phyloP scores from a whole-genome alignment of 2,113 vertebrate genomes.

The Cyprinodon tularosa region DNA sequence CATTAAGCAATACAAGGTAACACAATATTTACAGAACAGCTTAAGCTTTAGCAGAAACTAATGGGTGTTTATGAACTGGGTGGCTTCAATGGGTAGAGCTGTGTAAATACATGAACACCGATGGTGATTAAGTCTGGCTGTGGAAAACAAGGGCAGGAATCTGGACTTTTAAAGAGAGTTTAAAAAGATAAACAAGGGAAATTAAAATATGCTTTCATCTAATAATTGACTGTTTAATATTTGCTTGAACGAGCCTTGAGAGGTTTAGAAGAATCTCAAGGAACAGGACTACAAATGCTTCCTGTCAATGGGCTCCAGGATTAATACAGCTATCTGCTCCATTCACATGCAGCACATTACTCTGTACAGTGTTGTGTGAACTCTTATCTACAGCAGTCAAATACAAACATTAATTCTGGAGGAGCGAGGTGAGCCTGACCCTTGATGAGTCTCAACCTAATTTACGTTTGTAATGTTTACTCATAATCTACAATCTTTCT shows the following conservation, averaged over 20 bases:
- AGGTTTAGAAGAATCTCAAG: conserved; percentile 23
- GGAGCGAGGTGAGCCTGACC: conserved; percentile 19
- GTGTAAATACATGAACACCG: background rate
- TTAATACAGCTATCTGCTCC: conserved; percentile 47
- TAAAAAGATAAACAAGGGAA: conserved; percentile 16
- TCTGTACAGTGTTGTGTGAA: background rate
- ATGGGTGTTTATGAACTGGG: conserved; percentile 10
- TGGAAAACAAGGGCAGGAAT: background rate
- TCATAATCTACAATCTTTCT: background rate
- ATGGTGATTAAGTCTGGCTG: background rate
- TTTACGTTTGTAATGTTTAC: conserved; percentile 22
- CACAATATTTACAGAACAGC: conserved; percentile 42
- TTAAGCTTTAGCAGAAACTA: conserved; percentile 17
- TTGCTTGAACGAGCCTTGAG: background rate
- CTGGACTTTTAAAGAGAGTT: conserved; percentile 9
- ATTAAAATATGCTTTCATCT: conserved; percentile 16
- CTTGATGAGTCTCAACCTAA: conserved; percentile 29
- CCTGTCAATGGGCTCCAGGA: conserved; percentile 20
- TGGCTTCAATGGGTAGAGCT: conserved; percentile 8
- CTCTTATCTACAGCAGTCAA: conserved; percentile 48
- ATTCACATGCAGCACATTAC: conserved; percentile 35
- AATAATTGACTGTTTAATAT: conserved; percentile 25
- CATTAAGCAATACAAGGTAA: conserved; percentile 26
- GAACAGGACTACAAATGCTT: conserved; percentile 27
- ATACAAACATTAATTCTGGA: conserved; percentile 42